Base-by-base conservation (phyloP, 1,140 invertebrate genomes). In the Drosophila ogumai region DNA sequence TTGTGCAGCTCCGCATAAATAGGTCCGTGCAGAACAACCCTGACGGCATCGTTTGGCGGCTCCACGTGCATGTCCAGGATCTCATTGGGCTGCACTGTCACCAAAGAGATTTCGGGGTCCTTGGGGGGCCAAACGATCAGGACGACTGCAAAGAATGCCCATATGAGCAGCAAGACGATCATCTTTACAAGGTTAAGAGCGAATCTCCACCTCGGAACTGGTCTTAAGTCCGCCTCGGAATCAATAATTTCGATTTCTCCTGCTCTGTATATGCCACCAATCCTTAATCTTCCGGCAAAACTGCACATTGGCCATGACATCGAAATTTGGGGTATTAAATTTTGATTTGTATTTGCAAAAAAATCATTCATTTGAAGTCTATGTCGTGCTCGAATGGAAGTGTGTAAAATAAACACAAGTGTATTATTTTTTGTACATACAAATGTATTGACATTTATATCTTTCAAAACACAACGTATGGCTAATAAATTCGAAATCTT, bases 281-380 rank as follows among this genome's bases (percentile, higher is more conserved):
- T 12, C 5, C 28, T 9, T 13, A 32, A n/a, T 47, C 46, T n/a
- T 13, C 19, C 44, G 12, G 44, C 44, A 46, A 46, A 46, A 25
- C 19, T 46, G 19, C 44, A 46, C 22, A 15, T 15, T 13, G 44
- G 12, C 44, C 44, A 46, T 46, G 22, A n/a, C 22, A 17, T 2
- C 10, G 47, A 50, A 12, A 50, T 1, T 50, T 6, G 5, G n/a
- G n/a, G 25, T 31, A 31, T 17, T n/a, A 50, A 10, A 28, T n/a
- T 52, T 52, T 3, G 17, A 52, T 52, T 52, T 52, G 6, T 34
- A 34, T 17, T n/a, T 17, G n/a, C 6, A 32, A 47, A 50, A 50
- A 50, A 50, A 7, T 50, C 2, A 50, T 47, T 47, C 46, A 47
- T 34, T 52, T 34, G 31, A 34, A 58, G 68, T 13, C 50, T 22